Percentiles rank a stretch among this genome's conserved stretches.
Conservation (phyloP, 2,888 invertebrate species). For the Hirtodrosophila confusa region DNA sequence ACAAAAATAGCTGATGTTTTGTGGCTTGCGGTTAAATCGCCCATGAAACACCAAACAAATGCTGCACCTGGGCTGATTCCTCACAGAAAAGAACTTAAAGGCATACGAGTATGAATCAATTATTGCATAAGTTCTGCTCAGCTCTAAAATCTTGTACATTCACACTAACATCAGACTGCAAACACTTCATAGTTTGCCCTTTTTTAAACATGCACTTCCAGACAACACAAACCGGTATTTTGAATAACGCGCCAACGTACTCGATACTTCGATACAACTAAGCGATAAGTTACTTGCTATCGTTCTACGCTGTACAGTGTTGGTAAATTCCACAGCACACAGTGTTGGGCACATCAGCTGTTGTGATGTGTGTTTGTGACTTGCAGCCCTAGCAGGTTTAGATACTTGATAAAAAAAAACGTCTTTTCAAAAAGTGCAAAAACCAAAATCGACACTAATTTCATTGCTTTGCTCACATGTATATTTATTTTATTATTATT, state of each 20-base stretch:
- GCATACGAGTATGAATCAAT: conserved; percentile 14
- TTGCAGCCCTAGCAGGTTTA: conserved; percentile 27
- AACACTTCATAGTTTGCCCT: too few relatives aligned
- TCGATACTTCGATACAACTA: conserved; percentile 9
- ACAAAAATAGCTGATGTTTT: conserved; percentile 34
- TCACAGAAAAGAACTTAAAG: conserved; percentile 1
- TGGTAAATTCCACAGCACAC: background rate
- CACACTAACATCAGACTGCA: too few relatives aligned
- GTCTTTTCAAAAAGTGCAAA: too few relatives aligned
- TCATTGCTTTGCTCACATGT: too few relatives aligned
- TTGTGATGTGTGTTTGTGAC: background rate
- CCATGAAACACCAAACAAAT: conserved; percentile 36
- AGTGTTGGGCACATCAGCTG: conserved; percentile 2
- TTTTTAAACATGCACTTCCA: too few relatives aligned
- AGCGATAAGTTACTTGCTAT: conserved; percentile 4
- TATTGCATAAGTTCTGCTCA: too few relatives aligned
- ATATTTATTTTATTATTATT: too few relatives aligned
- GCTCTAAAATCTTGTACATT: too few relatives aligned
- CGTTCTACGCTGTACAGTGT: background rate
- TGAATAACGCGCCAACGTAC: conserved; percentile 15
- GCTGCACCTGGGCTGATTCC: conserved; percentile 35
- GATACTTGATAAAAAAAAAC: background rate
- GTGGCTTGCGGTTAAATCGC: conserved; percentile 57
- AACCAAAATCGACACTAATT: too few relatives aligned
- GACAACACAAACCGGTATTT: background rate